phyloP scores from a whole-genome alignment of 2,888 invertebrate genomes.

The Steinernema carpocapsae region DNA sequence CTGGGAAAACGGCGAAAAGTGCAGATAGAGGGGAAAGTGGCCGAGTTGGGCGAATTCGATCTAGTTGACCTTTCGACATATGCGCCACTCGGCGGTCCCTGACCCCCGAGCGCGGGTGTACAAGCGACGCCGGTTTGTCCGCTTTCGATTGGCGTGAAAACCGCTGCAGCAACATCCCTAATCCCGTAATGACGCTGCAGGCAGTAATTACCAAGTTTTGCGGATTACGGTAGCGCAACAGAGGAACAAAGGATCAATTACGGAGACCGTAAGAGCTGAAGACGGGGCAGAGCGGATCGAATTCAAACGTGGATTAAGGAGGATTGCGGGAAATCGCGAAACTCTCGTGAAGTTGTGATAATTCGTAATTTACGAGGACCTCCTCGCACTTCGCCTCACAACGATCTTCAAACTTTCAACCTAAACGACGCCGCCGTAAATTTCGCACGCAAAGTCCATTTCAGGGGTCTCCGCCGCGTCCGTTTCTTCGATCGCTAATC shows the following conservation, averaged over 20 bases:
- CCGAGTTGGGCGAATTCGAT: conserved; percentile 22
- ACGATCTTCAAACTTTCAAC: not conserved
- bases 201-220: not conserved
- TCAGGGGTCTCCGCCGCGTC: not conserved
- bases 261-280: not conserved
- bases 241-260: not conserved
- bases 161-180: not conserved
- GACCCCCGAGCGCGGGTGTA: conserved; percentile 29
- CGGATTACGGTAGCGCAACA: conserved; percentile 13
- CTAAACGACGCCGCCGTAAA: conserved; percentile 25
- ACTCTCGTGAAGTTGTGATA: conserved; percentile 1
- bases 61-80: conserved; percentile 26
- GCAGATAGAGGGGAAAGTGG: too few species aligned
- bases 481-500: conserved; percentile 4
- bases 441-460: conserved; percentile 31
- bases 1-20: conserved; percentile 27
- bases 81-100: not conserved
- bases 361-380: conserved; percentile 15
- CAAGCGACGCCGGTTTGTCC: conserved; percentile 14
- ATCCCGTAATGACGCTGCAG: conserved; percentile 6
- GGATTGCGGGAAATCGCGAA: conserved; percentile 17
- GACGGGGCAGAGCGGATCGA: not conserved
- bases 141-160: not conserved
- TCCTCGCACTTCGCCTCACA: conserved; percentile 27
- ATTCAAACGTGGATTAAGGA: not conserved